Base-by-base conservation (phyloP, 2,113 vertebrate species). In the Cephalopterus ornatus region DNA sequence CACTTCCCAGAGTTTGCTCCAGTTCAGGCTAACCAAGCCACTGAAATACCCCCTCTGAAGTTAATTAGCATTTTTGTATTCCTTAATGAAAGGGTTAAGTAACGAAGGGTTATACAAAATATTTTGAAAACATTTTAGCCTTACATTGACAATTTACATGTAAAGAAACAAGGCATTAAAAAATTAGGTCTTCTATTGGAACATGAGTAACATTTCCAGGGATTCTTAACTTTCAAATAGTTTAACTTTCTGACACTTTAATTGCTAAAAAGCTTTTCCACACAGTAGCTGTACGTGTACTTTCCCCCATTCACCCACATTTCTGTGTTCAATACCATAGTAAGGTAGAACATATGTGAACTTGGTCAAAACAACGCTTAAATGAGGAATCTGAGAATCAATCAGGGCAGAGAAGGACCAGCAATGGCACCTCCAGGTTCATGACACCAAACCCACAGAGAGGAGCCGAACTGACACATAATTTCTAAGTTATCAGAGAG, bases 1-100 rank as follows among this genome's bases (percentile, higher is more conserved):
- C 91, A 96, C 91, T 91, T 96, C 75, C 61, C 65, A 95, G 47
- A 86, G 42, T 88, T 89, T 82, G 56, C 56, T 89, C 83, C 83
- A 88, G 85, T 78, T 92, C 79, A 80, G 14, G 26, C 50, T 33
- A 87, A 75, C 33, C 83, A 84, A 91, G 65, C 56, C 55, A 78
- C 47, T 49, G 89, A 62, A 78, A 71, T 32, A 81, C 14, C n/a
- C 44, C 28, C 91, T 81, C 90, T 39, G 16, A 70, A 81, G 22
- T 65, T 67, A 79, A 85, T 58, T 47, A 85, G 73, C 12, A n/a
- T 46, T 88, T 93, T 52, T 74, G 30, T 86, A 67, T 77, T 93
- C 44, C 85, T 88, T 68, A 67, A 82, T 33, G 7, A 95, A 73
- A 82, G 20, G 22, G 41, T 65, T 58, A 89, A 84, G 55, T 58